Base-by-base conservation (phyloP, 1,140 invertebrate species). In the Eufriesea mexicana region DNA sequence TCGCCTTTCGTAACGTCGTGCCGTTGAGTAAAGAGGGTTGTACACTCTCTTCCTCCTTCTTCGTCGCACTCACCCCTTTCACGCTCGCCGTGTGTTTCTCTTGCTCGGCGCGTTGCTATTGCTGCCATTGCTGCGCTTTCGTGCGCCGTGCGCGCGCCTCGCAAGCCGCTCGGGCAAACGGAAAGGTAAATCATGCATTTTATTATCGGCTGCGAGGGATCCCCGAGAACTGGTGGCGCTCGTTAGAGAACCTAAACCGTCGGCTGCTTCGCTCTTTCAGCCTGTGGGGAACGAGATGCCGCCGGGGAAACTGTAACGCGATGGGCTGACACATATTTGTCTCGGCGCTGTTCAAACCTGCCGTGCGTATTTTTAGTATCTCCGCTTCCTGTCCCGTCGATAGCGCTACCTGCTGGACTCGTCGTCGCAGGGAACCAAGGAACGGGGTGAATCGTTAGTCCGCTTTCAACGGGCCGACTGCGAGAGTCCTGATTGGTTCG, bases 161-260 rank as follows among this genome's bases (percentile, higher is more conserved):
- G 79, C 83, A 85, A 86, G 61, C 68, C 61, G 51, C 25, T 74
- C 54, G 51, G 64, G 68, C 89, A 89, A 91, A 92, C 90, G 90
- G 87, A 90, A 90, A 90, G 88, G 91, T 93, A 93, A 93, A 93
- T 93, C 91, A 91, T 91, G 86, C 89, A 91, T 92, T 92, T 92
- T 91, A 91, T 92, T 92, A 92, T 92, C 89, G 89, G 90, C 79
- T 90, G 8, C 59, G 49, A 54, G 51, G 75, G 64, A 59, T 67
- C 49, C 9, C 54, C 1, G 25, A 62, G 35, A 85, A 75, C 55
- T 23, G 75, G 23, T 25, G 80, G 16, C 54, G 67, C 62, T 79
- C 57, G 81, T 78, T 71, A 71, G 47, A 78, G 81, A 35, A 83
- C 75, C 75, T 83, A 78, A 78, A 83, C 81, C 81, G 45, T 45